A percentile compares a stretch with the other conserved stretches of the same genome.
Evolutionary conservation across 2,888 invertebrate species (phyloP).

Genomic region (Tuberolachnus salignus): DNA sequence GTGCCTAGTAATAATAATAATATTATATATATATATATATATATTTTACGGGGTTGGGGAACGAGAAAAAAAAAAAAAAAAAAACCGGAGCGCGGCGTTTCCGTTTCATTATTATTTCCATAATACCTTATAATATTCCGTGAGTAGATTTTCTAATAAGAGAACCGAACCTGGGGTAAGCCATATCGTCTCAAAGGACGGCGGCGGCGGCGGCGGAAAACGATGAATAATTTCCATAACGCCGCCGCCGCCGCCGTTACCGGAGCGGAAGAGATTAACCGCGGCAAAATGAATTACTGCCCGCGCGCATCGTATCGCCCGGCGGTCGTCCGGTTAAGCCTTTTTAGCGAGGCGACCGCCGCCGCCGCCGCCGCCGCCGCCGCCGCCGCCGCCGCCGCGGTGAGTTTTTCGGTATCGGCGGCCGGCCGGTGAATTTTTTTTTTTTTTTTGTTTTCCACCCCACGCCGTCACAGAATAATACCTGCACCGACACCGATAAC

Average conservation of each 20-base stretch:
- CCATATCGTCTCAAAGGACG: neutral
- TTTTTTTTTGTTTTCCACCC: too few species aligned
- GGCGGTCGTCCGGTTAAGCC: neutral
- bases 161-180: neutral
- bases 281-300: neutral
- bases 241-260: neutral
- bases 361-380: too few species aligned
- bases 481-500: too few species aligned
- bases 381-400: too few species aligned
- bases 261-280: neutral
- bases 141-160: neutral
- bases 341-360: too few species aligned
- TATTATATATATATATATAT: too few species aligned
- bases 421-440: too few species aligned
- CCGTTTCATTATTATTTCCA: neutral
- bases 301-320: neutral
- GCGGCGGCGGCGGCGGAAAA: neutral
- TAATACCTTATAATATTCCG: neutral
- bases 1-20: too few species aligned
- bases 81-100: neutral
- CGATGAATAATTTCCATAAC: neutral
- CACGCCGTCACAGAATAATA: too few species aligned
- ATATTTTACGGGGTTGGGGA: too few species aligned
- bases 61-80: conserved; percentile 21
- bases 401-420: too few species aligned